Base-by-base conservation (phyloP, 2,888 invertebrate species). In the Pyrrhia umbra region DNA sequence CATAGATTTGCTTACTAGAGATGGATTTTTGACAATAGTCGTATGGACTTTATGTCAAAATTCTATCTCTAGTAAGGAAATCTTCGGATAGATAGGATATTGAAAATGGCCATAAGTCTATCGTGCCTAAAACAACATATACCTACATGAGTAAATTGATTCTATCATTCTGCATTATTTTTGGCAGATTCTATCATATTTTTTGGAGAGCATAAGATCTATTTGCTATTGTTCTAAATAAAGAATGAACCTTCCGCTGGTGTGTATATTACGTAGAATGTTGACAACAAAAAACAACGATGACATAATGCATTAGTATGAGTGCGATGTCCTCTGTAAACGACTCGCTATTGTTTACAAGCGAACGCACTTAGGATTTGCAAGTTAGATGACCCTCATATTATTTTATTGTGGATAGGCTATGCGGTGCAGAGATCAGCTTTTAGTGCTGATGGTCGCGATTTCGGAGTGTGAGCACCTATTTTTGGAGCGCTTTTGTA, bases 241-340 rank as follows among this genome's bases (percentile, higher is more conserved):
- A 1, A 6, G 3, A 27, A 20, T 73, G 15, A 25, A 49, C 16
- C 68, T 74, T 67, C 69, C 58, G 55, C 0, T 0, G 6, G 0
- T 42, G 16, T 43, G 10, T 21, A 27, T 1, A 2, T 43, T 39
- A 21, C 9, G 18, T 18, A 1, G 15, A 43, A 23, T 18, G 15
- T 20, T 56, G 21, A 16, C n/a, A 54, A 47, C 27, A 60, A 68
- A 73, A 62, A 46, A 43, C 37, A 55, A 62, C 30, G 60, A 79
- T 76, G 79, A 73, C 65, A 68, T 63, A 77, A 77, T 68, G 52
- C 68, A 64, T 65, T 83, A 57, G 68, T 55, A 66, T 68, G 74
- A 73, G 80, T 60, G 64, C 72, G 72, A 57, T 68, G 79, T 59
- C 76, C 76, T 68, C 66, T 92, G 27, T 18, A 13, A 55, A 55